These are phyloP conservation scores for Brachionichthys hirsutus DNA, from an alignment of 2,113 vertebrate species.

Conservation along the genomic window DNA sequence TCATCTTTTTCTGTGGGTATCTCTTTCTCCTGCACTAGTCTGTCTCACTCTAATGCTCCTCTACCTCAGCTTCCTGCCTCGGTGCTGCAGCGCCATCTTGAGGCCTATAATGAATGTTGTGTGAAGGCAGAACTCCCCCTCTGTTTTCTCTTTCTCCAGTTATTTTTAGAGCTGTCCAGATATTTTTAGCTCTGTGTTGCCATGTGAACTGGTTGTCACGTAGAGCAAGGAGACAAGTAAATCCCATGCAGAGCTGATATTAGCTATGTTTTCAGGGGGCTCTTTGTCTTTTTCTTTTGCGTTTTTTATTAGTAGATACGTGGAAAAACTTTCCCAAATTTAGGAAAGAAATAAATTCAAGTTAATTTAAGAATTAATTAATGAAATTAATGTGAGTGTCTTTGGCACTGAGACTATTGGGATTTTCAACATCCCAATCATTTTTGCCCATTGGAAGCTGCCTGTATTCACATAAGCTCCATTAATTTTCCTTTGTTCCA, in stretches of 20 bases:
- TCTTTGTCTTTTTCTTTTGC: too few relatives aligned
- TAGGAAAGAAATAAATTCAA: too few relatives aligned
- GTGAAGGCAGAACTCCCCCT: conserved; percentile 33
- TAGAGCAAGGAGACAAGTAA: conserved; percentile 72
- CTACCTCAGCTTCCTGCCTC: conserved; percentile 36
- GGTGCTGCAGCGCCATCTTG: conserved; percentile 65
- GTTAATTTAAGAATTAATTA: too few relatives aligned
- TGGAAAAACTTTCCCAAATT: too few relatives aligned
- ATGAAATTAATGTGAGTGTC: too few relatives aligned
- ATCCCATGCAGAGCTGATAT: conserved; percentile 72
- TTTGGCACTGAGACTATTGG: too few relatives aligned
- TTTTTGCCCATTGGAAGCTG: background rate
- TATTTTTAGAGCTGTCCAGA: conserved; percentile 76
- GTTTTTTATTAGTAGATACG: too few relatives aligned
- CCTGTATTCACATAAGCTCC: background rate
- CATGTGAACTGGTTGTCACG: conserved; percentile 80
- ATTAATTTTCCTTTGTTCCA: conserved; percentile 66
- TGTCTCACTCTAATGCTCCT: conserved; percentile 1
- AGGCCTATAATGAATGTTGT: conserved; percentile 36
- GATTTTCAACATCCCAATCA: too few relatives aligned
- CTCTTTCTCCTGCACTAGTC: background rate
- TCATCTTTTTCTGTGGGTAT: conserved; percentile 8
- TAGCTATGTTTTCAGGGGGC: conserved; percentile 17
- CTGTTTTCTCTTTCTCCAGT: conserved; percentile 43
- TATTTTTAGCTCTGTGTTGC: conserved; percentile 85